Evolutionary conservation across 2,888 invertebrate species (phyloP), one percentile per base, ranked within the genome.

Genomic region (Phengaris alcon): DNA sequence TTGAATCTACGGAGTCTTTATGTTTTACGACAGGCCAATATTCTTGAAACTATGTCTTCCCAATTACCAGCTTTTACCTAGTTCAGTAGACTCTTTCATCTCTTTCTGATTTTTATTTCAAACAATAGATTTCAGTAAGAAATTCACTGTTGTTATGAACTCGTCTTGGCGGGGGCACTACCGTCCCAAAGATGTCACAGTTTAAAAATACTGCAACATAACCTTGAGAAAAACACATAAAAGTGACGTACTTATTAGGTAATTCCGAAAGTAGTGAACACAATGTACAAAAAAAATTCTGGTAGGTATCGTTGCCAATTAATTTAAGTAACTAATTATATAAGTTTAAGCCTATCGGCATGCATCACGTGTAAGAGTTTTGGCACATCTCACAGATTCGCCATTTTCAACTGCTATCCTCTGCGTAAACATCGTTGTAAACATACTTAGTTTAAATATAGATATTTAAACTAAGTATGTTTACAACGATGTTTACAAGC

Each of bases 271-370:
- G 5, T 64, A 15, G 22, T 22, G 0, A 35, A 22, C 59, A 22
- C 59, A 64, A 13, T 35, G 44, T 64, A 13, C 13, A 7, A 35
- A 64, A 44, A 44, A 64, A 13, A 12, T 64, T 64, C 12, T 3
- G 4, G 35, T 3, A 10, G 6, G 10, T 10, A 64, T 44, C 13
- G 64, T 35, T 64, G 64, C 64, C 64, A 64, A 64, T 35, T 64
- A 64, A 64, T 64, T 64, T 64, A 64, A 44, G 35, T 64, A 64
- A 44, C 35, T 64, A 64, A 64, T 64, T 64, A 13, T 12, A 64
- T 35, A 44, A 64, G 13, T 64, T 64, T 64, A 12, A 64, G 64
- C 64, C 64, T 64, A 64, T 5, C 44, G 35, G 12, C 35, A 44
- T 64, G 12, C 35, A 44, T 64, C 64, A 64, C 44, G 64, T 64